These are phyloP conservation scores for Drosophila setifemur DNA, from an alignment of 1,140 invertebrate genomes.

Conservation along the genomic window DNA sequence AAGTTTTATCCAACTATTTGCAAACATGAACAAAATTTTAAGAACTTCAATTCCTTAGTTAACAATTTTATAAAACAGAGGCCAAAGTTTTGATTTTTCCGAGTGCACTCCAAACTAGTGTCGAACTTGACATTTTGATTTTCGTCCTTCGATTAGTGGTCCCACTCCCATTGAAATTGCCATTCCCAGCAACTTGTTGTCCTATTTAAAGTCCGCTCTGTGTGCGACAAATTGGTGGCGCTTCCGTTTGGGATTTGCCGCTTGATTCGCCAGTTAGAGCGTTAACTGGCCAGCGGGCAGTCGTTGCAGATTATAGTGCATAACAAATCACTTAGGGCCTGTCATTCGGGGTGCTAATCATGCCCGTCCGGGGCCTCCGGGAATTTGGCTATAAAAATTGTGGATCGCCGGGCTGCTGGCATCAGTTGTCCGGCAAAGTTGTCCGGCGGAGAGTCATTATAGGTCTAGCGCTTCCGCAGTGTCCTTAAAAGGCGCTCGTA, in stretches of 20 bases:
- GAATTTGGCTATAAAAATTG: conserved; percentile 64
- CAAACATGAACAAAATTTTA: too few species aligned
- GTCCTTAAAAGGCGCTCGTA: conserved; percentile 29
- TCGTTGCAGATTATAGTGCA: conserved; percentile 41
- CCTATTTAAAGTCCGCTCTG: conserved; percentile 19
- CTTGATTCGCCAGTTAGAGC: conserved; percentile 48
- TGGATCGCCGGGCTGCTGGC: conserved; percentile 11
- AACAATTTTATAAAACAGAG: too few species aligned
- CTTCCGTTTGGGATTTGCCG: conserved; percentile 63
- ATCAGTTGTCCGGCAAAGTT: conserved; percentile 55
- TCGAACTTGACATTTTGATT: neutral
- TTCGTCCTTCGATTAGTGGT: conserved; percentile 8
- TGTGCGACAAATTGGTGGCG: conserved; percentile 56
- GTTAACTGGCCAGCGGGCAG: conserved; percentile 47
- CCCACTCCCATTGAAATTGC: neutral
- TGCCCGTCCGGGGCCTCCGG: conserved; percentile 21
- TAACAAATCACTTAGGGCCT: conserved; percentile 76
- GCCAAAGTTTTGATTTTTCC: too few species aligned
- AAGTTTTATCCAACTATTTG: too few species aligned
- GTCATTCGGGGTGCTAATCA: conserved; percentile 69
- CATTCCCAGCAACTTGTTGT: neutral
- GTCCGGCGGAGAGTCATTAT: conserved; percentile 22
- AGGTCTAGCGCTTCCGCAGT: conserved; percentile 24
- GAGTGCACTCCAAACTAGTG: neutral
- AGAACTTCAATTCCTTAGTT: too few species aligned